Evolutionary conservation across 2,888 invertebrate genomes (phyloP).

Genomic region (Scrobipalpa atriplicella): DNA sequence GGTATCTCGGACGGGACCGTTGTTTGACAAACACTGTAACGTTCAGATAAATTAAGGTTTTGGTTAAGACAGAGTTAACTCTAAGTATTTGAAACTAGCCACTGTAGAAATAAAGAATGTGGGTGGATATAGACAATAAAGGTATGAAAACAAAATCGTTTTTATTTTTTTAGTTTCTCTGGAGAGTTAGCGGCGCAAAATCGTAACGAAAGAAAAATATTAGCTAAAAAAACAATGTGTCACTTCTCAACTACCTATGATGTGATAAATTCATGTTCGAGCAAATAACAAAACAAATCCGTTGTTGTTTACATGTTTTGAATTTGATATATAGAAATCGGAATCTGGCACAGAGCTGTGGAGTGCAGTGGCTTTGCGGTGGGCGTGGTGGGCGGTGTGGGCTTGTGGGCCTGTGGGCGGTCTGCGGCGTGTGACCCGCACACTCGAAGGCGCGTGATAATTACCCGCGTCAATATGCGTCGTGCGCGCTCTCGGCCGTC

Average conservation of each 20-base stretch:
- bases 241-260: neutral
- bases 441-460: slow-evolving; percentile 45
- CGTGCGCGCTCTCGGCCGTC: slow-evolving; percentile 44
- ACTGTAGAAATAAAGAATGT: neutral
- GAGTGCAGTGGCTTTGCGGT: slow-evolving; percentile 4
- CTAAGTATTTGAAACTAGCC: neutral
- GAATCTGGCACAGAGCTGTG: neutral
- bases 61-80: neutral
- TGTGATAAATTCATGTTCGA: neutral
- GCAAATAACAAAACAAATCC: neutral
- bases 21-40: slow-evolving; percentile 16
- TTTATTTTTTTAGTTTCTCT: neutral
- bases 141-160: neutral
- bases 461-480: slow-evolving; percentile 61
- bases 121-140: neutral
- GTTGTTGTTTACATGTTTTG: slow-evolving; percentile 5
- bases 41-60: slow-evolving; percentile 10
- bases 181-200: neutral
- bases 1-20: slow-evolving; percentile 13
- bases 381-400: slow-evolving; percentile 1
- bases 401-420: neutral
- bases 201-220: neutral
- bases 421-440: slow-evolving; percentile 25
- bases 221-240: neutral
- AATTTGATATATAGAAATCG: slow-evolving; percentile 1